Conservation (phyloP, 1,140 invertebrate genomes). For the Papilio aristodemus region DNA sequence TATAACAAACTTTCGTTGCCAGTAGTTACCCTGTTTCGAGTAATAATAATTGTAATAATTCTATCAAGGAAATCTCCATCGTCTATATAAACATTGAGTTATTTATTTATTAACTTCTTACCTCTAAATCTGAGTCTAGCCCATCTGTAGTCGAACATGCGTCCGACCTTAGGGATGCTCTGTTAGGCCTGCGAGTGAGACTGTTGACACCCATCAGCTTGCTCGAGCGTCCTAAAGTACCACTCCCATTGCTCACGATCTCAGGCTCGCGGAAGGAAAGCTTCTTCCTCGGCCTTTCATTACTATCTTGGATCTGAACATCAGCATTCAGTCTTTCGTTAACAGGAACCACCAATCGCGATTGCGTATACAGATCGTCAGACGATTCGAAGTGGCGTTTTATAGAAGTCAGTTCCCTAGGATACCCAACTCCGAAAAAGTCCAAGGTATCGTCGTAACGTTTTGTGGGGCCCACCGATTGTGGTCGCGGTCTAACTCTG, state of each 20-base stretch:
- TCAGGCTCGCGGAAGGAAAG: constrained; percentile 92
- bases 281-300: constrained; percentile 89
- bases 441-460: constrained; percentile 59
- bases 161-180: constrained; percentile 57
- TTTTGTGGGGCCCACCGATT: constrained; percentile 63
- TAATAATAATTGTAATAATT: too few relatives aligned
- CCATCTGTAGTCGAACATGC: constrained; percentile 55
- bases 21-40: constrained; percentile 1
- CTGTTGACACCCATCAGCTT: constrained; percentile 74
- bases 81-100: too few relatives aligned
- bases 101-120: too few relatives aligned
- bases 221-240: constrained; percentile 58
- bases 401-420: constrained; percentile 51
- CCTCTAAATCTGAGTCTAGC: constrained; percentile 71
- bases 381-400: constrained; percentile 60
- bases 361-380: constrained; percentile 69
- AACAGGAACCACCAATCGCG: constrained; percentile 71
- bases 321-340: constrained; percentile 66
- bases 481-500: constrained; percentile 51
- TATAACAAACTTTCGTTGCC: constrained; percentile 28
- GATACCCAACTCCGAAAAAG: constrained; percentile 50
- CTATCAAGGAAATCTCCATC: too few relatives aligned
- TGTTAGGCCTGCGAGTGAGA: constrained; percentile 59
- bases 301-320: constrained; percentile 69
- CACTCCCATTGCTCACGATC: constrained; percentile 79